Conservation (phyloP, 2,797 vertebrate genomes). For the Acanthopagrus latus region DNA sequence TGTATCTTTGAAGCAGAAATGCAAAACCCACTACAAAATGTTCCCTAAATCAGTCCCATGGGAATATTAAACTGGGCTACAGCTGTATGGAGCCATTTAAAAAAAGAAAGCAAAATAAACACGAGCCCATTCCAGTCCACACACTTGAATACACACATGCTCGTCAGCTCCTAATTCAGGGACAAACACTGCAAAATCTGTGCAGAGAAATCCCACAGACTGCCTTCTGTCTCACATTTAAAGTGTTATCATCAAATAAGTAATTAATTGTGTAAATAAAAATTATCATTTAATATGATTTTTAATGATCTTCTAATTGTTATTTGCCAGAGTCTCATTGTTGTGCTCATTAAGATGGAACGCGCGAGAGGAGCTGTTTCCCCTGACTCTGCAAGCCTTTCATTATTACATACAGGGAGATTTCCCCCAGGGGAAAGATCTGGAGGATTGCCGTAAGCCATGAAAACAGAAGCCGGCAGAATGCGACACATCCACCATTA, state of each 20-base stretch:
- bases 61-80: constrained; percentile 53
- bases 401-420: constrained; percentile 69
- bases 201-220: not conserved
- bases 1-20: constrained; percentile 51
- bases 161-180: constrained; percentile 29
- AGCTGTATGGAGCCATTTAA: constrained; percentile 36
- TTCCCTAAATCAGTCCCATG: constrained; percentile 60
- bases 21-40: constrained; percentile 62
- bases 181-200: constrained; percentile 10
- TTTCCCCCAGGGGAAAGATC: constrained; percentile 63
- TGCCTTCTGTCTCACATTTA: constrained; percentile 23
- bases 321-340: constrained; percentile 56
- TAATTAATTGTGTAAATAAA: constrained; percentile 41
- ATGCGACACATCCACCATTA: constrained; percentile 53
- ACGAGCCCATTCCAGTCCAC: constrained; percentile 6
- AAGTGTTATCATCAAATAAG: constrained; percentile 27
- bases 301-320: constrained; percentile 67
- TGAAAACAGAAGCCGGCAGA: constrained; percentile 62
- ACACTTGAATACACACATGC: not conserved
- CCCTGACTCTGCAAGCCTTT: constrained; percentile 76
- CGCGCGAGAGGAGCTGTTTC: constrained; percentile 47
- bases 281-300: constrained; percentile 25
- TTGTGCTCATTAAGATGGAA: constrained; percentile 70
- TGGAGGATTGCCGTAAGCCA: constrained; percentile 68
- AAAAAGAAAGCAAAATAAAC: constrained; percentile 45